Base-by-base conservation (phyloP, 2,113 vertebrate species). In the Myotis davidii region DNA sequence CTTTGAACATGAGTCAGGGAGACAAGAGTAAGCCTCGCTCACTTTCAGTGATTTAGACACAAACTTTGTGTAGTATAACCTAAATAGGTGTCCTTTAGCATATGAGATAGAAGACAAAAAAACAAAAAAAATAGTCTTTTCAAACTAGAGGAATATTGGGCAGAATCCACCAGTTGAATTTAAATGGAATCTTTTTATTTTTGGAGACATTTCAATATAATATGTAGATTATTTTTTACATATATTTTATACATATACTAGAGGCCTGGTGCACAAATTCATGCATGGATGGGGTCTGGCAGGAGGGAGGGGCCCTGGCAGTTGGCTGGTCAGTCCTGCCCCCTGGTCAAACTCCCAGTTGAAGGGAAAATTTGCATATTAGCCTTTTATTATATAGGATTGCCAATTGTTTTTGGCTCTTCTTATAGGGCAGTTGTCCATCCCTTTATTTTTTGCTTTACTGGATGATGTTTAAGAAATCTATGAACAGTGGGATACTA, bases 391-490 rank as follows among this genome's bases (percentile, higher is more conserved):
- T 61, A 61, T 61, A 61, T 61, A 61, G 59, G 59, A 83, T 64
- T 65, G 4, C 8, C 20, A 79, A 3, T 42, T 3, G 9, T 50
- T 69, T 86, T 81, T 84, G 32, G 50, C 23, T 85, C 42, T 82
- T 96, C 39, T 72, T 78, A 89, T 45, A 77, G 48, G 27, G 42
- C 21, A 79, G 21, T 34, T 89, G 29, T 59, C 65, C 48, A 21
- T 79, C 14, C 17, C 12, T 83, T 86, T 94, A 83, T 72, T 86
- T 73, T 73, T 93, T 16, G n/a, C 61, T 86, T 93, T 81, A 42
- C 25, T 45, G 21, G 27, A 77, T 52, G 88, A 39, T 10, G n/a
- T 88, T 84, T 67, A 81, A 69, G 13, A 78, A 50, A 73, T 78
- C 37, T 74, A 8, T 67, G 37, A 67, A 79, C 3, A 37, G 3